A percentile compares a stretch with the other conserved stretches of the same genome.
Evolutionary conservation across 1,140 invertebrate species (phyloP).

Genomic region (Tyrophagus putrescentiae): DNA sequence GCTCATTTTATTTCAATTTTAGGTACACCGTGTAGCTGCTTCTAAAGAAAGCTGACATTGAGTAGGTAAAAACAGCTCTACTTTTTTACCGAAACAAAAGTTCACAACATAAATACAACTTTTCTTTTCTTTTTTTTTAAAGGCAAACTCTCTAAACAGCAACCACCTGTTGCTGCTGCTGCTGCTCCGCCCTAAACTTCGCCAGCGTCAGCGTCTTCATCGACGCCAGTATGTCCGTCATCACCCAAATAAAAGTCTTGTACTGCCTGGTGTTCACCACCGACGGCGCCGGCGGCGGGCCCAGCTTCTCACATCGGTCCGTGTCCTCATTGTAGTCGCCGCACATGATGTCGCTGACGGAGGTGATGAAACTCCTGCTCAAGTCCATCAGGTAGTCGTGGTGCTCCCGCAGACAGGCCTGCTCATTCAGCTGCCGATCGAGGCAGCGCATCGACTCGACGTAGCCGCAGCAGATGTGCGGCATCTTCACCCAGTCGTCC

Average conservation of each 20-base stretch:
- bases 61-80: too few relatives aligned
- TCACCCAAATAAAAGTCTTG: neutral
- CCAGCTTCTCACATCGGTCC: constrained; percentile 3
- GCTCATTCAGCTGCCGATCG: neutral
- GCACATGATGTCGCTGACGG: constrained; percentile 2
- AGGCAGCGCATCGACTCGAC: neutral
- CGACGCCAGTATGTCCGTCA: neutral
- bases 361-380: neutral
- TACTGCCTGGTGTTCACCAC: neutral
- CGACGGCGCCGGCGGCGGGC: neutral
- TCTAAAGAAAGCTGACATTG: too few relatives aligned
- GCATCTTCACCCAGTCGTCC: neutral
- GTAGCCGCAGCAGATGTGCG: neutral
- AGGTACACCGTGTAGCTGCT: too few relatives aligned
- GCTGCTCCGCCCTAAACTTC: too few relatives aligned
- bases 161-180: too few relatives aligned
- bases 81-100: too few relatives aligned
- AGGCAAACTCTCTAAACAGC: too few relatives aligned
- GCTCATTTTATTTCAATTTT: too few relatives aligned
- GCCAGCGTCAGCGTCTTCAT: too few relatives aligned
- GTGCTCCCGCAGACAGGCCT: neutral
- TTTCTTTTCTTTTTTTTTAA: too few relatives aligned
- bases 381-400: neutral
- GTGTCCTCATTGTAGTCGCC: constrained; percentile 17
- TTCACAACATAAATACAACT: too few relatives aligned